Base-by-base conservation (phyloP, 1,140 invertebrate species). In the Formica exsecta region DNA sequence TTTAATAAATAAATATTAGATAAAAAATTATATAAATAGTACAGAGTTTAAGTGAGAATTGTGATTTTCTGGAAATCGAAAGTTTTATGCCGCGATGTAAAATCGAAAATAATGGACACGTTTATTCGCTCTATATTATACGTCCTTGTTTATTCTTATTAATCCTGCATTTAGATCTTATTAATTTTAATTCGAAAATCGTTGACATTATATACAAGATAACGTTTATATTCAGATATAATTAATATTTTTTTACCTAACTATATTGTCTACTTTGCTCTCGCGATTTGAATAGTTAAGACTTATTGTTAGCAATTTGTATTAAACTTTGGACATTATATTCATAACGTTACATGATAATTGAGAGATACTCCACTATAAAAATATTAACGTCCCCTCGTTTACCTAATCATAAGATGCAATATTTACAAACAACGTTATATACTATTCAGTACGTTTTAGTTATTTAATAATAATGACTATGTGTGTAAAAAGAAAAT, bases 21-120 rank as follows among this genome's bases (percentile, higher is more conserved):
- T 44, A 32, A 74, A 74, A 54, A 16, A 59, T 59, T 13, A n/a
- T n/a, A n/a, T n/a, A 44, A 68, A 44, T 44, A n/a, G n/a, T 36
- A n/a, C 16, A 54, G 25, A 51, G 25, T 32, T 2, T 1, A n/a
- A 32, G 25, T 1, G 29, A 3, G 5, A 32, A 32, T 38, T 38
- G 5, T 38, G 7, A 32, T 32, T 32, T 32, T 32, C 32, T 32
- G 32, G 32, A 32, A 32, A 2, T 32, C 3, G 32, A 32, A 32
- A 32, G 3, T 32, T 32, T 32, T 32, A 3, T 3, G 32, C 32
- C 32, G 0, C 3, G 3, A 32, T 32, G 3, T 32, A 32, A 32
- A 32, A 3, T 32, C 32, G 32, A 32, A 3, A 32, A 32, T 32
- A 32, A 32, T 4, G 32, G 0, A 32, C 32, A 32, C 32, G 3